Percentiles rank a stretch among this genome's conserved stretches.
Conservation (phyloP, 2,113 vertebrate species). For the Hyla sarda region DNA sequence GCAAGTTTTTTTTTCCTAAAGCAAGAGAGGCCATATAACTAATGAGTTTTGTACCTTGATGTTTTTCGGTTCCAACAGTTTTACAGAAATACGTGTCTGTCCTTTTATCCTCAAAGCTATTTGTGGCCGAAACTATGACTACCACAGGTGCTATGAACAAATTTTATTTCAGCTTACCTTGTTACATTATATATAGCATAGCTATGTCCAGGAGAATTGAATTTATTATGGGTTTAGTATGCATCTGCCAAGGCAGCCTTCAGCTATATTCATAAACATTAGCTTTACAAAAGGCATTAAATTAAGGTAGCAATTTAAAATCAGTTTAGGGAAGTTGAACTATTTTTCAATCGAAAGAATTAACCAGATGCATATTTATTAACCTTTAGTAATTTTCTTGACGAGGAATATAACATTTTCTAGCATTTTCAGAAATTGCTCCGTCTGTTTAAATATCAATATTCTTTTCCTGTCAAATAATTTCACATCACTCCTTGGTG, state of each 20-base stretch:
- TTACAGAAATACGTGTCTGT: neutral
- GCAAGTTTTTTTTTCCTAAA: too few species aligned
- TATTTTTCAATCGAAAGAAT: constrained; percentile 19
- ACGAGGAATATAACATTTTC: neutral
- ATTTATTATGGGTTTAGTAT: neutral
- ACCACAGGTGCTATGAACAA: neutral
- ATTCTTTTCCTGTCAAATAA: constrained; percentile 28
- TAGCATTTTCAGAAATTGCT: constrained; percentile 7
- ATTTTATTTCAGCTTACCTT: neutral
- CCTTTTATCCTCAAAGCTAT: neutral
- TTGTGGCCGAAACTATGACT: neutral
- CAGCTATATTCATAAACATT: constrained; percentile 1
- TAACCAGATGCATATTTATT: constrained; percentile 38
- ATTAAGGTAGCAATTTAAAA: constrained; percentile 21
- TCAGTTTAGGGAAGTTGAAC: neutral
- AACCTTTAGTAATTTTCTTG: constrained; percentile 5
- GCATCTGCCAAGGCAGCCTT: neutral
- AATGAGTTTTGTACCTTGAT: neutral
- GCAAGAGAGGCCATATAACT: neutral
- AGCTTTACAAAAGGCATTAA: constrained; percentile 7
- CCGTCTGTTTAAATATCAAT: constrained; percentile 33
- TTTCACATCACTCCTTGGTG: neutral
- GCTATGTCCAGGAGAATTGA: neutral
- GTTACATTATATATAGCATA: neutral
- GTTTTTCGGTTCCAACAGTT: neutral